A percentile compares a stretch with the other conserved stretches of the same genome.
These are phyloP conservation scores for Tigriopus californicus DNA, from an alignment of 2,888 invertebrate species.

Conservation along the genomic window DNA sequence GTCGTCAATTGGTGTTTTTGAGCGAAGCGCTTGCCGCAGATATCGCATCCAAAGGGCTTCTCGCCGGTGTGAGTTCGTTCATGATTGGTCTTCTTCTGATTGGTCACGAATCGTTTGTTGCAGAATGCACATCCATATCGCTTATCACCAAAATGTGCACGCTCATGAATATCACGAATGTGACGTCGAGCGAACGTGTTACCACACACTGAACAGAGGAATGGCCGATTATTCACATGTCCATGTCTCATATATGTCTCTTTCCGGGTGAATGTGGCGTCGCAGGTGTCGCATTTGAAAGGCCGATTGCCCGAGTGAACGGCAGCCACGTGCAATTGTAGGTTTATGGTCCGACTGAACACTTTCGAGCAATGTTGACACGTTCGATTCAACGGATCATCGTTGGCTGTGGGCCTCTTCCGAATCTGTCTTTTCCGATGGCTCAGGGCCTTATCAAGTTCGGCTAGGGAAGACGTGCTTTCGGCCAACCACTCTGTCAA, in stretches of 20 bases:
- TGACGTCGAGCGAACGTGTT: neutral
- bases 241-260: neutral
- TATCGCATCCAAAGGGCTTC: neutral
- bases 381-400: no score
- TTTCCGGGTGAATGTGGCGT: conserved; percentile 1
- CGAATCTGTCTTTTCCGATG: no score
- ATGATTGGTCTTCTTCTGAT: neutral
- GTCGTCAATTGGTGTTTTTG: neutral
- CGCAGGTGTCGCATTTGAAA: neutral
- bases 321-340: neutral
- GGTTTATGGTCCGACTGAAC: no score
- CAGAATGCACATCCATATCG: neutral
- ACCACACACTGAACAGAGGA: neutral
- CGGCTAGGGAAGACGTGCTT: no score
- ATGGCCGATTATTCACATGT: conserved; percentile 1
- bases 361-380: no score
- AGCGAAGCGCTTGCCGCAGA: neutral
- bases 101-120: neutral
- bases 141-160: neutral
- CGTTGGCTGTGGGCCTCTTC: no score
- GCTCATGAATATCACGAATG: neutral
- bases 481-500: no score
- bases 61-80: conserved; percentile 3
- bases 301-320: neutral
- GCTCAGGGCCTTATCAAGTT: no score